phyloP scores from a whole-genome alignment of 1,140 invertebrate species.

The Drosophila mojavensis region DNA sequence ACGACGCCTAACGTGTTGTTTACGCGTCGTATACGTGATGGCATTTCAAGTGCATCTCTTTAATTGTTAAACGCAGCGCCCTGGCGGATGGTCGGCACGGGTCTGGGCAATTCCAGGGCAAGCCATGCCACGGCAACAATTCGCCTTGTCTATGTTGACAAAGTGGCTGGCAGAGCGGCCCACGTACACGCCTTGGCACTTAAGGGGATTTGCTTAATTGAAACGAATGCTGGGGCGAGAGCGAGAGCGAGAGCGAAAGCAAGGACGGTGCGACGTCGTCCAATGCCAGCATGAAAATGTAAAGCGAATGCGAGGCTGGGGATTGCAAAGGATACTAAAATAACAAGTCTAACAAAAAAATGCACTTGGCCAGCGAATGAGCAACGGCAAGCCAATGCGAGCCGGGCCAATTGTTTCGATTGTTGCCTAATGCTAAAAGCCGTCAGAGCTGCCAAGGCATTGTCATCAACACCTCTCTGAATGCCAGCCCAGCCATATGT shows the following conservation, averaged over 20 bases:
- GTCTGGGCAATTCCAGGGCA: background rate
- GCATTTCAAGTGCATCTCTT: slow-evolving; percentile 73
- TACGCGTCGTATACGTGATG: slow-evolving; percentile 68
- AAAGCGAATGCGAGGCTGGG: slow-evolving; percentile 22
- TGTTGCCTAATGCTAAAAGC: slow-evolving; percentile 59
- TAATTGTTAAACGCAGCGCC: slow-evolving; percentile 73
- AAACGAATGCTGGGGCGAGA: slow-evolving; percentile 70
- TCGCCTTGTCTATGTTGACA: slow-evolving; percentile 71
- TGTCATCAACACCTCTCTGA: slow-evolving; percentile 24
- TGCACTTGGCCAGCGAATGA: slow-evolving; percentile 54
- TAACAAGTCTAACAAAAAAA: slow-evolving; percentile 62
- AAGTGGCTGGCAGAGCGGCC: slow-evolving; percentile 54
- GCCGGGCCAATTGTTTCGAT: slow-evolving; percentile 53
- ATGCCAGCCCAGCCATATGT: background rate
- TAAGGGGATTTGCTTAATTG: slow-evolving; percentile 83
- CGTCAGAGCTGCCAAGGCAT: slow-evolving; percentile 33
- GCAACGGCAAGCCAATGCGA: slow-evolving; percentile 23
- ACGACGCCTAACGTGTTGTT: slow-evolving; percentile 42
- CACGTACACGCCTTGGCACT: slow-evolving; percentile 79
- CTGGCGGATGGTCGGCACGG: background rate
- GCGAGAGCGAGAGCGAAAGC: background rate
- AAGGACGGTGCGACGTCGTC: slow-evolving; percentile 22
- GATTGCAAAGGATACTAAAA: slow-evolving; percentile 17
- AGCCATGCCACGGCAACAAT: slow-evolving; percentile 2
- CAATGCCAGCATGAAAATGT: slow-evolving; percentile 54